Evolutionary conservation across 2,113 vertebrate genomes (phyloP), one percentile per base, ranked within the genome.

Genomic region (Oceanites oceanicus): DNA sequence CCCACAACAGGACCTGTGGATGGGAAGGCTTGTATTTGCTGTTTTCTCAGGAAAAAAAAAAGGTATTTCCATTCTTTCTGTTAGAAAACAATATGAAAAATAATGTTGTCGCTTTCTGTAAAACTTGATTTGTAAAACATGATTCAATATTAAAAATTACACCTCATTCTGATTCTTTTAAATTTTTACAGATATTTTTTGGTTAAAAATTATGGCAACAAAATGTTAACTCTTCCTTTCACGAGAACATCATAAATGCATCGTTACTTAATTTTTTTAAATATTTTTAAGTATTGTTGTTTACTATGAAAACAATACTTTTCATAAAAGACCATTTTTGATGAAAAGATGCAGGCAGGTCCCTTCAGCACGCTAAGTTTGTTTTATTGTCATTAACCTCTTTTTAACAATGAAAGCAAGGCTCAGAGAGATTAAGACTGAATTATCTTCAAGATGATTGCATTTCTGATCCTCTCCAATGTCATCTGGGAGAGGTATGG

Each of bases 401-500:
- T 40, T 77, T 70, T 73, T 58, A 65, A 38, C 17, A 23, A 21
- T 14, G 38, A 16, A 84, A 78, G 13, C 11, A 29, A 52, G 22
- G 7, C 42, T 62, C 12, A 38, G 32, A 62, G 49, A 67, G 17
- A 55, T 52, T 65, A 47, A 86, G 45, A 40, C 6, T 72, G 32
- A 38, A 27, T 75, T 92, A 67, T 52, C 16, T 49, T 68, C 8
- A 13, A 21, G 27, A 13, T 16, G n/a, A 61, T 42, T 74, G 11
- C 13, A 26, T 59, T 90, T 32, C 56, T 75, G 29, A 49, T 78
- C 5, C 6, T 58, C 14, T 59, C 1, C 17, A 13, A 13, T 11
- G 19, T n/a, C 36, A 49, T 27, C 30, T 55, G 0, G 0, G 32
- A 50, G 49, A 50, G 13, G 7, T 38, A 17, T 82, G 50, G 36